Base-by-base conservation (phyloP, 2,888 invertebrate species). In the Arge pagana region DNA sequence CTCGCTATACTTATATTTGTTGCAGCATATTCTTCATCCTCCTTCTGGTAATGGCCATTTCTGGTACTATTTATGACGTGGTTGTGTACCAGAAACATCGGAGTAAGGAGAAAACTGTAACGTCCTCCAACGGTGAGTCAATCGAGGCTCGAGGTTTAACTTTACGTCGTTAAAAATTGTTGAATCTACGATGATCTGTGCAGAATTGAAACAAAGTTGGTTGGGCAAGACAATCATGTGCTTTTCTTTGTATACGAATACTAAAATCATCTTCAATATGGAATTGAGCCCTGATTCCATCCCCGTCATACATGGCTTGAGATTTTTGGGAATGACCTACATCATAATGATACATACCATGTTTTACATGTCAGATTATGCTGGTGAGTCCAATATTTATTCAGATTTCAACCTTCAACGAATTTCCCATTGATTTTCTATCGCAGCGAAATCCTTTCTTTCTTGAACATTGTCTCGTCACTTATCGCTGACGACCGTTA, bases 241-340 rank as follows among this genome's bases (percentile, higher is more conserved):
- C 51, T 84, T 83, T 59, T 83, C 83, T 0, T 35, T 80, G 4
- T 78, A 79, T 43, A 72, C 78, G 3, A 83, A 82, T 56, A 70
- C 76, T 0, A 76, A 67, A 48, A 67, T 69, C 4, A 71, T 82
- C 31, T 68, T 81, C 11, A 67, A 69, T 23, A 78, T 78, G 0
- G 68, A 71, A 13, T 42, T 74, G 3, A 56, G 66, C 3, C 30
- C 62, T 0, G 74, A 77, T 13, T 67, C 77, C 0, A 57, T 83
- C 1, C 58, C 68, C 0, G 67, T 73, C 3, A 71, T 83, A 10
- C 81, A 82, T 57, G 82, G 83, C 1, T 51, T 83, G 7, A 73
- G 80, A 57, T 80, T 82, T 57, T 66, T 83, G 15, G 78, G 80
- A 13, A 82, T 84, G 80, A 58, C 79, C 21, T 84, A 83, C 82